Conservation (phyloP, 2,888 invertebrate genomes). For the Ormia ochracea region DNA sequence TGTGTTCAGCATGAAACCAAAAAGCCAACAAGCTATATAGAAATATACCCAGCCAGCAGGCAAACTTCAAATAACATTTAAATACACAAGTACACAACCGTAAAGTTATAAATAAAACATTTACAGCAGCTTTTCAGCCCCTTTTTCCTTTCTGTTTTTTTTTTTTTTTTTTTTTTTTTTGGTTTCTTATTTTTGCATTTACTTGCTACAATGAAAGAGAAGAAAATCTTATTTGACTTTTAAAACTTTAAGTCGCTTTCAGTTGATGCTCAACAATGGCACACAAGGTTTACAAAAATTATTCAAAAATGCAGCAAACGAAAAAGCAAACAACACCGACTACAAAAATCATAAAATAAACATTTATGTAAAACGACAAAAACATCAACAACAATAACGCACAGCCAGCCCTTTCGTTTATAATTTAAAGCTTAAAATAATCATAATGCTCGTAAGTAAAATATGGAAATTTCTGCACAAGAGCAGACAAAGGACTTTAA, state of each 20-base stretch:
- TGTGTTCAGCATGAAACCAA: constrained; percentile 1
- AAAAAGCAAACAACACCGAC: not conserved
- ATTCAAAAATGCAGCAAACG: constrained; percentile 15
- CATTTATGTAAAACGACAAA: constrained; percentile 39
- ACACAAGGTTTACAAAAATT: constrained; percentile 23
- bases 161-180: not conserved
- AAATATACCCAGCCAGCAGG: too few relatives aligned
- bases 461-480: constrained; percentile 37
- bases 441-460: constrained; percentile 4
- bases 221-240: constrained; percentile 51
- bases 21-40: not conserved
- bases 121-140: not conserved
- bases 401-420: constrained; percentile 2
- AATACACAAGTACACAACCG: constrained; percentile 6
- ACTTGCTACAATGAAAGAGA: not conserved
- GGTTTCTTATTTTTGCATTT: not conserved
- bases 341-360: constrained; percentile 43
- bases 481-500: constrained; percentile 34
- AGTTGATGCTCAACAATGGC: constrained; percentile 9
- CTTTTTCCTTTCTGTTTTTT: too few relatives aligned
- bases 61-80: not conserved
- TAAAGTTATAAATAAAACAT: constrained; percentile 50
- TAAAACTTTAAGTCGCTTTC: constrained; percentile 36
- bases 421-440: constrained; percentile 24
- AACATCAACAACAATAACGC: not conserved